Evolutionary conservation across 2,797 vertebrate species (phyloP).

Genomic region (Sparidentex hasta): DNA sequence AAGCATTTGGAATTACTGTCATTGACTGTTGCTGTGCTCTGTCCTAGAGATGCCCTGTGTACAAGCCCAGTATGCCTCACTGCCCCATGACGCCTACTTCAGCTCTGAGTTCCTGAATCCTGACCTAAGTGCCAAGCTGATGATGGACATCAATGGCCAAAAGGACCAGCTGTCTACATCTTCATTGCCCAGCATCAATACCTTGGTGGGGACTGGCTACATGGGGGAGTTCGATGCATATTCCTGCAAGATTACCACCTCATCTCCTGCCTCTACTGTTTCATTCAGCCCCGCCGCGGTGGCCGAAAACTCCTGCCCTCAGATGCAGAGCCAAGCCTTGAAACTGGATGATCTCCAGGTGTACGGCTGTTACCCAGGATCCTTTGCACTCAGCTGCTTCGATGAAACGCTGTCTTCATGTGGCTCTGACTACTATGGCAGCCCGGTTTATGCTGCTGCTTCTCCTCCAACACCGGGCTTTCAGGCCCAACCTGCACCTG

Average conservation of each 20-base stretch:
- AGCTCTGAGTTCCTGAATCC: constrained; percentile 89
- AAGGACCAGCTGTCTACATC: constrained; percentile 85
- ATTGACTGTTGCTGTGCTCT: constrained; percentile 53
- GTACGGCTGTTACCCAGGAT: constrained; percentile 94
- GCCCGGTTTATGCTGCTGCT: constrained; percentile 90
- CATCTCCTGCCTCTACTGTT: constrained; percentile 68
- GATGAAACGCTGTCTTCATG: constrained; percentile 95
- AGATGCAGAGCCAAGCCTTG: constrained; percentile 86
- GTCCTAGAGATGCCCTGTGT: constrained; percentile 96
- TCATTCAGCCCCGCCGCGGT: constrained; percentile 59
- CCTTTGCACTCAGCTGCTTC: constrained; percentile 88
- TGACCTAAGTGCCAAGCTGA: constrained; percentile 89
- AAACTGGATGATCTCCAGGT: constrained; percentile 96
- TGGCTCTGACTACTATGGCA: constrained; percentile 95
- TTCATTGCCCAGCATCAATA: constrained; percentile 95
- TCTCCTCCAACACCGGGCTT: constrained; percentile 91
- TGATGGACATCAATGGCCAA: constrained; percentile 90
- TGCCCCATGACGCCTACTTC: constrained; percentile 88
- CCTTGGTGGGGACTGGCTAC: constrained; percentile 92
- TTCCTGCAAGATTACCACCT: constrained; percentile 91
- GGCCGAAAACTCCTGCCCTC: constrained; percentile 70
- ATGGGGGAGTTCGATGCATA: constrained; percentile 91
- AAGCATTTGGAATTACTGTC: constrained; percentile 8
- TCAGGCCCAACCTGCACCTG: constrained; percentile 85
- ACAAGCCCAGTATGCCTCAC: constrained; percentile 92